These are phyloP conservation scores for Staurois parvus DNA, from an alignment of 2,797 vertebrate genomes.

Conservation along the genomic window DNA sequence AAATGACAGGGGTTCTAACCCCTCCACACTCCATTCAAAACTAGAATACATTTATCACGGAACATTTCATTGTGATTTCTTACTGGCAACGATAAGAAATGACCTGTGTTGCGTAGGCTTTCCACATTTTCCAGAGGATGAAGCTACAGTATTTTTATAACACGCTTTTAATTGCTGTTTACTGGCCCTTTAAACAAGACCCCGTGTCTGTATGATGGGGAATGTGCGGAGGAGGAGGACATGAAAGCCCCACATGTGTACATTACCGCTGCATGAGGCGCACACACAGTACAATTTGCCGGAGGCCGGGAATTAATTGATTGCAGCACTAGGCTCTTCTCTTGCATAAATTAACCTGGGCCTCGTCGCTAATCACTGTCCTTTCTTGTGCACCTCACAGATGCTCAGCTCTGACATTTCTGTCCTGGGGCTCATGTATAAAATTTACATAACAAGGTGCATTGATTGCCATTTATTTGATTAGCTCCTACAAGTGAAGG, in stretches of 20 bases:
- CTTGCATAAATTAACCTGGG: conserved; percentile 56
- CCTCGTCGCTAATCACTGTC: conserved; percentile 34
- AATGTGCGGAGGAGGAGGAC: background rate
- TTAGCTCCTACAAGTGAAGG: conserved; percentile 41
- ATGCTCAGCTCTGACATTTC: conserved; percentile 41
- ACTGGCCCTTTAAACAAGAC: background rate
- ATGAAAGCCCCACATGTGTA: conserved; percentile 42
- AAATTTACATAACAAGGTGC: conserved; percentile 55
- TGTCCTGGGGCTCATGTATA: conserved; percentile 53
- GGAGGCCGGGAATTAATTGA: conserved; percentile 52
- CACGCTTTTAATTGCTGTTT: too few relatives aligned
- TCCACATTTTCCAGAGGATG: too few relatives aligned
- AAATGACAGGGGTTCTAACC: too few relatives aligned
- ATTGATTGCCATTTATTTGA: conserved; percentile 58
- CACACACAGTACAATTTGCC: conserved; percentile 20
- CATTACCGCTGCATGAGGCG: background rate
- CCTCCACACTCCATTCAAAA: too few relatives aligned
- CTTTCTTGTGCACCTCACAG: conserved; percentile 14
- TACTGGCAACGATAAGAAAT: too few relatives aligned
- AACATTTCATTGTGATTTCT: too few relatives aligned
- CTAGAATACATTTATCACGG: too few relatives aligned
- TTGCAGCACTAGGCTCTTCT: conserved; percentile 13
- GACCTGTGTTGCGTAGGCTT: too few relatives aligned
- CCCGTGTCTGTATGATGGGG: background rate
- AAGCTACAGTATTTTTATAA: too few relatives aligned